These are phyloP conservation scores for Xenentodon cancila DNA, from an alignment of 2,797 vertebrate species.

Conservation along the genomic window DNA sequence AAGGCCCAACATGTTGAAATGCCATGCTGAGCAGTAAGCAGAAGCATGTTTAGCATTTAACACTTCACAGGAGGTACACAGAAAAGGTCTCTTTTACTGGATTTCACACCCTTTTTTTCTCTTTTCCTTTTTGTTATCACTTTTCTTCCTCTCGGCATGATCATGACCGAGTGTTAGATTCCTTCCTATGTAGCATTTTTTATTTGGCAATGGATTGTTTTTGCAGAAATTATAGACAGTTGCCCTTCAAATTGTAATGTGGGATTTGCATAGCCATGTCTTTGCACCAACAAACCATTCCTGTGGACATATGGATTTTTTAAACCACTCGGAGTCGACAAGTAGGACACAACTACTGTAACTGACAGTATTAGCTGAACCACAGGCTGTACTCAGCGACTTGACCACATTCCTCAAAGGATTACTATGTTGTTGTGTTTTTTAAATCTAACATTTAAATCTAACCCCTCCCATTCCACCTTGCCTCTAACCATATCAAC, in stretches of 20 bases:
- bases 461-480: conserved; percentile 4
- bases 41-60: conserved; percentile 67
- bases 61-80: conserved; percentile 34
- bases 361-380: conserved; percentile 62
- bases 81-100: conserved; percentile 53
- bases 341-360: conserved; percentile 32
- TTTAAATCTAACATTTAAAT: too few species aligned
- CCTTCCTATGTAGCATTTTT: too few species aligned
- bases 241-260: background rate
- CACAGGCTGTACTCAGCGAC: conserved; percentile 55
- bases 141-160: conserved; percentile 20
- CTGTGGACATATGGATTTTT: too few species aligned
- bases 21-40: conserved; percentile 19
- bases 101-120: too few species aligned
- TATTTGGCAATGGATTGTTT: background rate
- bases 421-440: too few species aligned
- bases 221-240: conserved; percentile 24
- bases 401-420: too few species aligned
- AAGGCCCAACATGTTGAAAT: conserved; percentile 39
- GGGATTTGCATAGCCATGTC: too few species aligned
- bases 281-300: too few species aligned
- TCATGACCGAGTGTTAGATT: conserved; percentile 12
- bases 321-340: background rate
- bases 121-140: background rate
- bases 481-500: conserved; percentile 8